These are phyloP conservation scores for Platysteira castanea DNA, from an alignment of 2,113 vertebrate genomes.

Conservation along the genomic window DNA sequence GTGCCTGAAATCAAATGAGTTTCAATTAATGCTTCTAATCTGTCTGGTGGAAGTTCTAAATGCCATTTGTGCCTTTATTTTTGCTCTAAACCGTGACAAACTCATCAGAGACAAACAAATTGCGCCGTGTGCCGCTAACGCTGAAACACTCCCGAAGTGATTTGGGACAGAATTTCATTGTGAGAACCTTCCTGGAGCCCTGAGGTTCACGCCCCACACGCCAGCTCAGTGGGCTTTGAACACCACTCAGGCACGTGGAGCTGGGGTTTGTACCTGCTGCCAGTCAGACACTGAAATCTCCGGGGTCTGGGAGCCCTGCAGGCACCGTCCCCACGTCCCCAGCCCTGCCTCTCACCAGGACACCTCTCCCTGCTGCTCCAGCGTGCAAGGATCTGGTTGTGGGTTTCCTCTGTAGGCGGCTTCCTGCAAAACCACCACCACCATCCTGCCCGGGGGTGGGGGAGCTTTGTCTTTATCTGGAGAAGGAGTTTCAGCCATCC, in stretches of 20 bases:
- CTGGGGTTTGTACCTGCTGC: accelerated
- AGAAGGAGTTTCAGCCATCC: neutral
- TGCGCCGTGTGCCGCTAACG: neutral
- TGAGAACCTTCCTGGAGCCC: neutral
- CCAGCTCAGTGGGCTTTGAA: neutral
- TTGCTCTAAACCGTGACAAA: neutral
- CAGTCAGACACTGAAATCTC: too few species aligned
- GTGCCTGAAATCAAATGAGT: neutral
- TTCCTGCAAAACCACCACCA: neutral
- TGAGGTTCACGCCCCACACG: neutral
- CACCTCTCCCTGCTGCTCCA: neutral
- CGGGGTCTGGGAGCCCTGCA: too few species aligned
- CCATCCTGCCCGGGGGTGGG: neutral
- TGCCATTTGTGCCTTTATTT: constrained; percentile 8
- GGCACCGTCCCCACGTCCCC: accelerated
- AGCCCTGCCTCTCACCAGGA: neutral
- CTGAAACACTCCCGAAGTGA: neutral
- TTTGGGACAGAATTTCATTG: neutral
- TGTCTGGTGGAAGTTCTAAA: constrained; percentile 18
- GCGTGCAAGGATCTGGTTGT: accelerated
- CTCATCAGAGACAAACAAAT: neutral
- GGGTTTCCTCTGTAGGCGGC: neutral
- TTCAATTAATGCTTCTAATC: constrained; percentile 50
- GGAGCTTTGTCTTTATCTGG: neutral
- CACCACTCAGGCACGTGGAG: accelerated